phyloP scores from a whole-genome alignment of 2,888 invertebrate species.

The Lordiphosa andalusiaca region DNA sequence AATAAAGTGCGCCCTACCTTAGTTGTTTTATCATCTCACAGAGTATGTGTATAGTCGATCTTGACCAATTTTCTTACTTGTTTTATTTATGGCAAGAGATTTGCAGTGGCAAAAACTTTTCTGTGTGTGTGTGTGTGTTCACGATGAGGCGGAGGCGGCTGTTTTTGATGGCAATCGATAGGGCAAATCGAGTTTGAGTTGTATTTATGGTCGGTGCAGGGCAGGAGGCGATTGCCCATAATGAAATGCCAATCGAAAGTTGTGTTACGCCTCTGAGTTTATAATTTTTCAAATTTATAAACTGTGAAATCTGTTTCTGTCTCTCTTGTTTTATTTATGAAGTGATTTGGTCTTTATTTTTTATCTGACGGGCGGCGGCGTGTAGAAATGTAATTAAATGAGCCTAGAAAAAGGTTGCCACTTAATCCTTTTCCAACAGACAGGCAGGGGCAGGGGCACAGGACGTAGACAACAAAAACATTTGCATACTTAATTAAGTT shows the following conservation, averaged over 20 bases:
- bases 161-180: constrained; percentile 60
- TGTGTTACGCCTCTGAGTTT: constrained; percentile 37
- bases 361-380: constrained; percentile 34
- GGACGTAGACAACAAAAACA: constrained; percentile 24
- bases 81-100: constrained; percentile 63
- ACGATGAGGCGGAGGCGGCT: constrained; percentile 33
- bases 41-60: no score
- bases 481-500: constrained; percentile 74
- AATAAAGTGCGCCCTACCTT: no score
- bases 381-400: constrained; percentile 66
- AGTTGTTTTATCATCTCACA: no score
- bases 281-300: constrained; percentile 69
- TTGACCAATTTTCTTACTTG: no score
- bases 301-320: constrained; percentile 56
- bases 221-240: constrained; percentile 29
- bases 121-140: neutral
- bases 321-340: constrained; percentile 40
- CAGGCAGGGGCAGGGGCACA: constrained; percentile 14
- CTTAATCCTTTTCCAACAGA: constrained; percentile 53
- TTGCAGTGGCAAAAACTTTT: constrained; percentile 36
- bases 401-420: constrained; percentile 52
- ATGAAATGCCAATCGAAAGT: constrained; percentile 71
- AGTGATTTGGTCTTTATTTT: constrained; percentile 12
- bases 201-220: constrained; percentile 54
- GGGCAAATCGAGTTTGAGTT: constrained; percentile 52